These are phyloP conservation scores for Montipora cactus DNA, from an alignment of 64 coral and sea anemone genomes.

Conservation along the genomic window DNA sequence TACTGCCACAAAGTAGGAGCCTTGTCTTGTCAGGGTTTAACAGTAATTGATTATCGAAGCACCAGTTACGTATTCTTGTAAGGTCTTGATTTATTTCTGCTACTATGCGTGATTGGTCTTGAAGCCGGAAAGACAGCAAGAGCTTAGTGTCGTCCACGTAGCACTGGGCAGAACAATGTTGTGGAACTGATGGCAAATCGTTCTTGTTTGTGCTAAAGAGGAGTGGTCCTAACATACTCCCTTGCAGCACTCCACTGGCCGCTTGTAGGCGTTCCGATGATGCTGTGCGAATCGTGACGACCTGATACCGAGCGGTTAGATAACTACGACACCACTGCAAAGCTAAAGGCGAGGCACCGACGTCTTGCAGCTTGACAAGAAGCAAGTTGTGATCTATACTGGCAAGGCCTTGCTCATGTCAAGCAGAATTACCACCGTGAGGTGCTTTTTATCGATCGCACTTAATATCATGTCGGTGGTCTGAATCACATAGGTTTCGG, in stretches of 20 bases:
- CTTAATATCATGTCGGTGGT: not conserved
- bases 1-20: slow-evolving; percentile 8
- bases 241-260: not conserved
- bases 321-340: not conserved
- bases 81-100: slow-evolving; percentile 51
- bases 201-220: slow-evolving; percentile 13
- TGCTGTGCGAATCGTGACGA: not conserved
- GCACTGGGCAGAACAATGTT: not conserved
- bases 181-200: slow-evolving; percentile 29
- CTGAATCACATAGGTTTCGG: too few relatives aligned
- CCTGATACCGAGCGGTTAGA: not conserved
- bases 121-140: not conserved
- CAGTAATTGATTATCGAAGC: slow-evolving; percentile 51
- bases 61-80: slow-evolving; percentile 40
- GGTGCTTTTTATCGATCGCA: not conserved
- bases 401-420: slow-evolving; percentile 36
- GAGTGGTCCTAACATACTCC: slow-evolving; percentile 5
- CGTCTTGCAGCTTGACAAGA: not conserved
- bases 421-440: slow-evolving; percentile 2
- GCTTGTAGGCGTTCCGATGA: not conserved
- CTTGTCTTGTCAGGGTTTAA: slow-evolving; percentile 42
- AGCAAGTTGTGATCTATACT: not conserved
- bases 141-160: slow-evolving; percentile 50
- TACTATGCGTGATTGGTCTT: slow-evolving; percentile 7
- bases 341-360: not conserved